A percentile compares a stretch with the other conserved stretches of the same genome.
Conservation (phyloP, 1,140 invertebrate genomes). For the Dendrolimus kikuchii region DNA sequence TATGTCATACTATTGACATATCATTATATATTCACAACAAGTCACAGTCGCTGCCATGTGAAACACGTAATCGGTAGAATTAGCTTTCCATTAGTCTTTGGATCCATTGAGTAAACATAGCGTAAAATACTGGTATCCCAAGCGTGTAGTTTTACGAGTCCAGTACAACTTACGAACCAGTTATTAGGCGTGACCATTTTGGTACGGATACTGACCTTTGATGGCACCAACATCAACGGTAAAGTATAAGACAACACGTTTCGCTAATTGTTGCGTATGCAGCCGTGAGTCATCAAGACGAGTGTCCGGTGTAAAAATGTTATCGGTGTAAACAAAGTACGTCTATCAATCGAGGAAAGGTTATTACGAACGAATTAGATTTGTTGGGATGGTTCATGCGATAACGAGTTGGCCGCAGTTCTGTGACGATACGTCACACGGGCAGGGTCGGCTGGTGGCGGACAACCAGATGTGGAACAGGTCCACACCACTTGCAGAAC, state of each 20-base stretch:
- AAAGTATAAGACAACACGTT: slow-evolving; percentile 46
- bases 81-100: slow-evolving; percentile 42
- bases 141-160: slow-evolving; percentile 62
- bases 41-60: too few relatives aligned
- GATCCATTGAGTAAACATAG: slow-evolving; percentile 56
- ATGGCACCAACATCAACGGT: slow-evolving; percentile 49
- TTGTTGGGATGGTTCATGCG: slow-evolving; percentile 15
- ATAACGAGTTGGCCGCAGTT: slow-evolving; percentile 8
- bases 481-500: slow-evolving; percentile 66
- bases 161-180: slow-evolving; percentile 67
- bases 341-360: too few relatives aligned
- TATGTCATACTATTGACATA: too few relatives aligned
- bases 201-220: slow-evolving; percentile 70
- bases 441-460: slow-evolving; percentile 45
- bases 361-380: background rate
- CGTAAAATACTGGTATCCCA: slow-evolving; percentile 63
- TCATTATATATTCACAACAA: too few relatives aligned
- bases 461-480: slow-evolving; percentile 67
- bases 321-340: too few relatives aligned
- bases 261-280: slow-evolving; percentile 62
- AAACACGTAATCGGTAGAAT: too few relatives aligned
- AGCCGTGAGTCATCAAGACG: slow-evolving; percentile 51
- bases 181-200: slow-evolving; percentile 71
- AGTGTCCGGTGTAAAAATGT: slow-evolving; percentile 32
- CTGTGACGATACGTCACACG: slow-evolving; percentile 43